A percentile compares a stretch with the other conserved stretches of the same genome.
Evolutionary conservation across 2,888 invertebrate genomes (phyloP).

Genomic region (Celastrina argiolus): DNA sequence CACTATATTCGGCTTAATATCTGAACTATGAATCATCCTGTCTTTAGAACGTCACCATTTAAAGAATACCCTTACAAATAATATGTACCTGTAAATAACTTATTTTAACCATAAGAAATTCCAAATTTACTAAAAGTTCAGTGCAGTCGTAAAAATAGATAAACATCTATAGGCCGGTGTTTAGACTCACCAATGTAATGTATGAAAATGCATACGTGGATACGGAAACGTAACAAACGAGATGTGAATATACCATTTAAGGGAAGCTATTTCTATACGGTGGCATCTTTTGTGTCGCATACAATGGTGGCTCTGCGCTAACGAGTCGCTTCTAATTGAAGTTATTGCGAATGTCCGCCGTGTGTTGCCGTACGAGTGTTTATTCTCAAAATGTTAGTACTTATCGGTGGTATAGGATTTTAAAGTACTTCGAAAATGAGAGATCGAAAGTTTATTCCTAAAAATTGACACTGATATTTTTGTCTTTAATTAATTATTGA

Average conservation of each 20-base stretch:
- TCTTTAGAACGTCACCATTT: no score
- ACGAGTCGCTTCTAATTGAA: constrained; percentile 66
- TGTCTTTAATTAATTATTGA: no score
- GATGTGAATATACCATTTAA: constrained; percentile 57
- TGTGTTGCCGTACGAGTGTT: not conserved
- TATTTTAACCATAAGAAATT: not conserved
- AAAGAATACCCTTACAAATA: no score
- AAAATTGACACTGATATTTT: not conserved
- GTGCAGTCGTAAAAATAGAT: not conserved
- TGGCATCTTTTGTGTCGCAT: constrained; percentile 63
- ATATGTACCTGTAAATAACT: not conserved
- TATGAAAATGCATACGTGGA: constrained; percentile 21
- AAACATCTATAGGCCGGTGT: not conserved
- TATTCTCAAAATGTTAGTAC: not conserved
- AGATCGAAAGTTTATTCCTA: not conserved
- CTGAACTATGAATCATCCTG: no score
- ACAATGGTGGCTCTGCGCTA: constrained; percentile 66
- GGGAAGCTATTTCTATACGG: constrained; percentile 60
- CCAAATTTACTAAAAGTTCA: not conserved
- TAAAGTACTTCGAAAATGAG: no score
- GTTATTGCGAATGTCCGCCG: constrained; percentile 46
- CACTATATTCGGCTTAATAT: no score
- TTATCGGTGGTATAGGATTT: not conserved
- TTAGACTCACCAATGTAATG: not conserved
- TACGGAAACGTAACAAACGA: constrained; percentile 52